Conservation (phyloP, 2,888 invertebrate species). For the Trimorus sp. region DNA sequence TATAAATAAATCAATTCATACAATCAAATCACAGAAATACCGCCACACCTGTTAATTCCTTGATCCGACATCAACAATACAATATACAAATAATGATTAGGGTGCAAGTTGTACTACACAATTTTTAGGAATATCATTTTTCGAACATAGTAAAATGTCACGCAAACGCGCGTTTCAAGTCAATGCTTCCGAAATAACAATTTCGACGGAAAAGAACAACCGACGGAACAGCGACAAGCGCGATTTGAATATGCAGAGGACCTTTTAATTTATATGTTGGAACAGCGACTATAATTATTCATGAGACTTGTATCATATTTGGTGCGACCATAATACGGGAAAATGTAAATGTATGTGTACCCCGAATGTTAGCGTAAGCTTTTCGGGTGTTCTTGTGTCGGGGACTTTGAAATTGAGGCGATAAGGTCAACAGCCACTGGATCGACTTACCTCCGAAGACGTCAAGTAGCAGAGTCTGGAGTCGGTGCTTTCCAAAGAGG, state of each 20-base stretch:
- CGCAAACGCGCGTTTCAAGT: no score
- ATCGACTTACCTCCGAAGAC: conserved; percentile 94
- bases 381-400: conserved; percentile 44
- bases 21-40: no score
- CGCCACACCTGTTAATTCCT: no score
- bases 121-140: no score
- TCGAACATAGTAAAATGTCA: no score
- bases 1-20: no score
- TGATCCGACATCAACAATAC: no score
- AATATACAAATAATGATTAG: no score
- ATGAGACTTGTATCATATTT: conserved; percentile 33
- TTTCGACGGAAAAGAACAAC: not conserved
- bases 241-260: conserved; percentile 37
- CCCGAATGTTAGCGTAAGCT: conserved; percentile 46
- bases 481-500: conserved; percentile 96
- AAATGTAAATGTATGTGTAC: conserved; percentile 62
- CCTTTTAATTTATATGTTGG: conserved; percentile 31
- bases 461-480: conserved; percentile 96
- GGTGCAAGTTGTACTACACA: no score
- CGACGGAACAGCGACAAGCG: not conserved
- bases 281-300: conserved; percentile 50
- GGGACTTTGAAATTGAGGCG: conserved; percentile 70
- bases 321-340: conserved; percentile 55
- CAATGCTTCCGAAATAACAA: no score
- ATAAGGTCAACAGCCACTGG: conserved; percentile 75